Evolutionary conservation across 2,113 vertebrate genomes (phyloP), one percentile per base, ranked within the genome.

Genomic region (Clinocottus analis): DNA sequence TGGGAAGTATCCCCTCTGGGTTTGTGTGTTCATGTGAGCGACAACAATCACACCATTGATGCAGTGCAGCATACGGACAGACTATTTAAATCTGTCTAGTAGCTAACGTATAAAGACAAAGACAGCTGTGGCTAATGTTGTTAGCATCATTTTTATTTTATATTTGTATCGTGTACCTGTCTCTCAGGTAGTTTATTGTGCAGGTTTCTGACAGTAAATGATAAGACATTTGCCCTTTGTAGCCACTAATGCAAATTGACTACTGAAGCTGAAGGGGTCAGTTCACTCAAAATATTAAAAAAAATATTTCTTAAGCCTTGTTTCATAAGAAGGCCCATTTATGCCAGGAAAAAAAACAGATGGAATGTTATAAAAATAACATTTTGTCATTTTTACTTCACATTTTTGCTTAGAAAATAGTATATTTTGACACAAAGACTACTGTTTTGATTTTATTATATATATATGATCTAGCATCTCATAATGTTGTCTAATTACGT

Each of bases 11-110:
- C 21, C 33, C 55, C 31, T 59, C 33, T 0, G 63, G 72, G 16
- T 78, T 71, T 51, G 31, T 86, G 77, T 86, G 76, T 82, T 70
- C 31, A 11, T 67, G 25, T 63, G 53, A 41, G 49, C 17, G 4
- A 59, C 49, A 47, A 37, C 49, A 80, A 45, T 67, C 72, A 65
- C 12, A 53, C 35, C 9, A n/a, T 11, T 55, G 17, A 45, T 68
- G 39, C 25, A 64, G 1, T 68, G 45, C 19, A 43, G 39, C 37
- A 62, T 7, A 41, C 74, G 58, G 41, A 49, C 29, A 31, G 47
- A 31, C 4, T 17, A 23, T 43, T 53, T 37, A 47, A 21, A 23
- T 21, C 47, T 47, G 17, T 56, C 39, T 3, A 56, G 0, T 29
- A 31, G 41, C 33, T 25, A 1, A 56, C 13, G 60, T 14, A 2